Evolutionary conservation across 1,140 invertebrate genomes (phyloP), one percentile per base, ranked within the genome.

Genomic region (Chelonus insularis): DNA sequence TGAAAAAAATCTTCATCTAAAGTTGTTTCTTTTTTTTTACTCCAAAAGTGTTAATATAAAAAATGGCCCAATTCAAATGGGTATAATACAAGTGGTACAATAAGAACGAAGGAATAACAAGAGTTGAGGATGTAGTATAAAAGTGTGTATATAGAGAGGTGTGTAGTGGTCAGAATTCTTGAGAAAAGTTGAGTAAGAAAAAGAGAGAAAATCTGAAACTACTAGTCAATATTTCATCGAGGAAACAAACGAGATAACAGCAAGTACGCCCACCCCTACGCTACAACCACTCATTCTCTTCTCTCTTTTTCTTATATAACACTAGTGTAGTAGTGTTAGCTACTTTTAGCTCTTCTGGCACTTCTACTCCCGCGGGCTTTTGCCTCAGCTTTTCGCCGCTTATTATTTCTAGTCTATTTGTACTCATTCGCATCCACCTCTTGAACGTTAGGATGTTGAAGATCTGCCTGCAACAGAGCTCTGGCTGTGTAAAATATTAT

Each of bases 211-310:
- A 68, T 70, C 71, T 76, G 73, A 74, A 76, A 76, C 72, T 73
- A 74, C 73, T 71, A 73, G 73, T 73, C 74, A 70, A 77, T 78
- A 78, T 78, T 78, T 76, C 74, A 78, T 75, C 72, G 66, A 60
- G 65, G 55, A 73, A 75, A 75, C 74, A 73, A 76, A 75, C 73
- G 67, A 78, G 76, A 78, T 78, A 78, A 78, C 76, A 73, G 57
- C 67, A 65, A 70, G 68, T 67, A 76, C 73, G 73, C 74, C 75
- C 16, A 14, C 12, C 14, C 41, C 14, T 43, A 18, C 16, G 16
- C 43, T 18, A 16, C 43, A 14, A 45, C 43, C 7, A 23, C 18
- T 25, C 47, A 7, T 52, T 25, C 29, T 7, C 14, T 21, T n/a
- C 48, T 12, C 29, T 21, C 37, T 32, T 37, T 12, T 39, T 14